Evolutionary conservation across 2,888 invertebrate species (phyloP).

Genomic region (Notocelia uddmanniana): DNA sequence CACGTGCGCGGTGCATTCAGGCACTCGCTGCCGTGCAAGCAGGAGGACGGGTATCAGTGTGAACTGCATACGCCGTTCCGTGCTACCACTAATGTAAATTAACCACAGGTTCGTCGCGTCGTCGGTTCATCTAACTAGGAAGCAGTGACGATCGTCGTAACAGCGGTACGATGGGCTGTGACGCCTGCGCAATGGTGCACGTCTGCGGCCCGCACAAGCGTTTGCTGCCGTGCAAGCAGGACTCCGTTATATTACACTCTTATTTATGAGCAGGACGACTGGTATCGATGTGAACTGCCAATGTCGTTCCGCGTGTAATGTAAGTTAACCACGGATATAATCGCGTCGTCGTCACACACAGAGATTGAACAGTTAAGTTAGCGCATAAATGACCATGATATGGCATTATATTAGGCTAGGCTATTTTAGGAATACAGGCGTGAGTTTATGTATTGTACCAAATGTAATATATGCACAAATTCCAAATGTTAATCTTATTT

Average conservation of each 20-base stretch:
- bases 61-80: slow-evolving; percentile 54
- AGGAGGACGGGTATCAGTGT: slow-evolving; percentile 54
- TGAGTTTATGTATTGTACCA: too few species aligned
- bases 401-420: too few species aligned
- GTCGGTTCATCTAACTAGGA: too few species aligned
- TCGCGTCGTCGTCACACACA: too few species aligned
- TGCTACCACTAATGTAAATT: slow-evolving; percentile 53
- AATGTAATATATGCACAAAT: too few species aligned
- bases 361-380: too few species aligned
- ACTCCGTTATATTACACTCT: too few species aligned
- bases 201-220: slow-evolving; percentile 53
- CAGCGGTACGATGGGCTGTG: slow-evolving; percentile 58
- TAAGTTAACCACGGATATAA: slow-evolving; percentile 45
- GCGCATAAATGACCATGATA: too few species aligned
- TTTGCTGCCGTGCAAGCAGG: slow-evolving; percentile 1
- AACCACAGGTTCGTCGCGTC: too few species aligned
- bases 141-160: slow-evolving; percentile 53
- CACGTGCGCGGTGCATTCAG: slow-evolving; percentile 57
- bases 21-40: slow-evolving; percentile 47
- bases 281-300: slow-evolving; percentile 56
- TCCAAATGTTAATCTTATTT: not conserved
- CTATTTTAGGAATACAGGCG: too few species aligned
- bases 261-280: too few species aligned
- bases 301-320: slow-evolving; percentile 54
- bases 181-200: slow-evolving; percentile 56